These are phyloP conservation scores for Autographa pulchrina DNA, from an alignment of 2,888 invertebrate species.

Conservation along the genomic window DNA sequence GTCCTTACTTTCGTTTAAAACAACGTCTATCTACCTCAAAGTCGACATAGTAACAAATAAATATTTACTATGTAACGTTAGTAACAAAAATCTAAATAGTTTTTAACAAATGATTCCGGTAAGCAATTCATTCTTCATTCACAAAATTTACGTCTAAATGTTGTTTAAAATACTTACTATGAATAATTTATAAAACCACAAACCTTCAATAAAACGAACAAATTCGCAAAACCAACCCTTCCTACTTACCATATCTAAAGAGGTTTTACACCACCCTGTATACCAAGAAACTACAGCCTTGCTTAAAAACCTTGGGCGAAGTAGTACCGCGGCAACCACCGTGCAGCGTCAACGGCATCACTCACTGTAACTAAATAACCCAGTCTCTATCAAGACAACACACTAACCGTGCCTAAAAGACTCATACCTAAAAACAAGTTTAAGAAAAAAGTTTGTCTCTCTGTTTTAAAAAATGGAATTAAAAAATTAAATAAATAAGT, in stretches of 20 bases:
- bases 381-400: constrained; percentile 64
- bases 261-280: constrained; percentile 58
- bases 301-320: constrained; percentile 57
- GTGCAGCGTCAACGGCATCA: constrained; percentile 61
- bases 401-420: constrained; percentile 51
- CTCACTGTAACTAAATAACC: constrained; percentile 62
- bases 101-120: too few relatives aligned
- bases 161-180: too few relatives aligned
- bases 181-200: not conserved
- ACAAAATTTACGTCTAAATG: too few relatives aligned
- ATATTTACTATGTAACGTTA: too few relatives aligned
- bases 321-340: constrained; percentile 72
- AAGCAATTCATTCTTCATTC: too few relatives aligned
- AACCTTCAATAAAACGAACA: not conserved
- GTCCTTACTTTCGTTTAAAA: too few relatives aligned
- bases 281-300: constrained; percentile 66
- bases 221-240: not conserved
- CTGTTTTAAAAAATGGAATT: constrained; percentile 53
- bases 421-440: constrained; percentile 47
- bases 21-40: too few relatives aligned
- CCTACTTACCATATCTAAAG: not conserved
- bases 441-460: constrained; percentile 58
- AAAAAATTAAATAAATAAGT: constrained; percentile 56
- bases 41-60: too few relatives aligned
- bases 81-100: too few relatives aligned